phyloP scores from a whole-genome alignment of 2,888 invertebrate species.

The Brenthis hecate region DNA sequence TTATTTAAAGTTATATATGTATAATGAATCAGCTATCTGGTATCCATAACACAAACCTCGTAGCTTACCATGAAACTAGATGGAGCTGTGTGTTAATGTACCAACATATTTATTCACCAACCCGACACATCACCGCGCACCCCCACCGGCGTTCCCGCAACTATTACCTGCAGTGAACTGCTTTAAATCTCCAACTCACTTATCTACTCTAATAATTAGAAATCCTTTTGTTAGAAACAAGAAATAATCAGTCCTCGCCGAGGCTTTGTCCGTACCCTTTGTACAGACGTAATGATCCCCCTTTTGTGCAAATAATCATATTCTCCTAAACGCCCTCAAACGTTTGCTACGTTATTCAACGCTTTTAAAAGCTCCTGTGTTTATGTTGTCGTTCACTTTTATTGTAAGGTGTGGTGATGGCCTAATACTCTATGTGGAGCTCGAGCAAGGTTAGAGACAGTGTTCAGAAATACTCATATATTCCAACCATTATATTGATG shows the following conservation, averaged over 20 bases:
- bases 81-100: no score
- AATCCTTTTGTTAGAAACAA: conserved; percentile 60
- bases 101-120: no score
- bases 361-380: conserved; percentile 32
- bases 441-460: not conserved
- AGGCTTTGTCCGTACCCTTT: conserved; percentile 54
- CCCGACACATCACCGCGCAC: no score
- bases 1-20: no score
- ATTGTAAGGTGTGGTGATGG: conserved; percentile 24
- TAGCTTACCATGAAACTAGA: no score
- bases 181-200: conserved; percentile 40
- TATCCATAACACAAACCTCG: no score
- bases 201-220: conserved; percentile 49
- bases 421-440: conserved; percentile 1
- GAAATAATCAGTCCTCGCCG: conserved; percentile 62
- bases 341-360: conserved; percentile 42
- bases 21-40: no score
- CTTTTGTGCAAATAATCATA: conserved; percentile 59
- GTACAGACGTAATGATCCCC: conserved; percentile 46
- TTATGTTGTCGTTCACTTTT: conserved; percentile 30
- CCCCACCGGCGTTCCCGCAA: not conserved
- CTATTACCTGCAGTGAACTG: conserved; percentile 26
- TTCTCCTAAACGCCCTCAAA: conserved; percentile 46
- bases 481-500: no score
- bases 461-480: not conserved